Percentiles rank a stretch among this genome's conserved stretches.
These are phyloP conservation scores for Plotosus lineatus DNA, from an alignment of 2,113 vertebrate species.

Conservation along the genomic window DNA sequence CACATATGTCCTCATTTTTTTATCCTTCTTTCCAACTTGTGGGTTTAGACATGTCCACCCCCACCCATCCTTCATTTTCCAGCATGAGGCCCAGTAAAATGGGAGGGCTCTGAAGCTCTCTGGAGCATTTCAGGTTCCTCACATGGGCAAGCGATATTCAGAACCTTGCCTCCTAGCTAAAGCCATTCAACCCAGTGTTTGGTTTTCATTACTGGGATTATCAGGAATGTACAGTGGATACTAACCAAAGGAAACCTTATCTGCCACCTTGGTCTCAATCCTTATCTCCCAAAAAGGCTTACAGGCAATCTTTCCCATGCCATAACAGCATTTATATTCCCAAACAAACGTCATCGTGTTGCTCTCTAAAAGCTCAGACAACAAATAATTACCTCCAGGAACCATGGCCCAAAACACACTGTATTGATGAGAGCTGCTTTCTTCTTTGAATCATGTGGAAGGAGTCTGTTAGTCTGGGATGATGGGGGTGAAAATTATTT, in stretches of 20 bases:
- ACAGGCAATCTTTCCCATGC: conserved; percentile 36
- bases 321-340: conserved; percentile 45
- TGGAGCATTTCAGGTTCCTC: conserved; percentile 22
- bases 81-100: conserved; percentile 37
- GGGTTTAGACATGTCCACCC: conserved; percentile 14
- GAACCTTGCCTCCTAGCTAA: conserved; percentile 12
- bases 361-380: conserved; percentile 25
- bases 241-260: conserved; percentile 53
- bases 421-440: conserved; percentile 13
- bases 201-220: conserved; percentile 50
- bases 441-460: conserved; percentile 15
- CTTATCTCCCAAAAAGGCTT: conserved; percentile 31
- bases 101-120: conserved; percentile 22
- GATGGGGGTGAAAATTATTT: conserved; percentile 32
- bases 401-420: conserved; percentile 1
- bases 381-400: conserved; percentile 42
- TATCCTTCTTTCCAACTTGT: conserved; percentile 21
- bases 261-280: conserved; percentile 24
- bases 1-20: conserved; percentile 30
- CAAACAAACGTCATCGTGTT: conserved; percentile 35
- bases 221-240: conserved; percentile 51
- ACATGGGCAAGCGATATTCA: conserved; percentile 1
- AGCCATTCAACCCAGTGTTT: conserved; percentile 41
- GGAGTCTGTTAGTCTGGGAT: background rate
- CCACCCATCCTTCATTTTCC: conserved; percentile 9